Percentiles rank a stretch among this genome's conserved stretches.
phyloP scores from a whole-genome alignment of 2,113 vertebrate genomes.

The Mandrillus leucophaeus region DNA sequence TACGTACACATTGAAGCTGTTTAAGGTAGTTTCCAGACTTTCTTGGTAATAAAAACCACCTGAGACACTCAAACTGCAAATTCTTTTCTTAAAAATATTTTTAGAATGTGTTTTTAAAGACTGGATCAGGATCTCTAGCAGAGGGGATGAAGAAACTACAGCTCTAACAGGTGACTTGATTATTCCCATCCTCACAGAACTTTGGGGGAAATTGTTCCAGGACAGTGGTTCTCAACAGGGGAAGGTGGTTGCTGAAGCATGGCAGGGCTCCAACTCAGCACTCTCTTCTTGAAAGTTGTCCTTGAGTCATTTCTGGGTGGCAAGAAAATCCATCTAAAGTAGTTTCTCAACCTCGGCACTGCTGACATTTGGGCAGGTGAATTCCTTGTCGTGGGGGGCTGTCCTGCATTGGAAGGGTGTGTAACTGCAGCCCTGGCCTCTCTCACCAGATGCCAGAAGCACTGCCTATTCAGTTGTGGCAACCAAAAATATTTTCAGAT shows the following conservation, averaged over 20 bases:
- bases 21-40: not conserved
- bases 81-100: not conserved
- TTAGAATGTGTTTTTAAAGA: not conserved
- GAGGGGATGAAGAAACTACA: not conserved
- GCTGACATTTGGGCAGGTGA: not conserved
- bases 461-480: not conserved
- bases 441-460: not conserved
- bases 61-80: not conserved
- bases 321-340: not conserved
- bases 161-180: not conserved
- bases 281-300: not conserved
- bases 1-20: accelerated
- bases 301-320: not conserved
- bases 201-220: not conserved
- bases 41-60: not conserved
- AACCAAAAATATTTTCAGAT: not conserved
- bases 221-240: not conserved
- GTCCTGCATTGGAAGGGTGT: too few relatives aligned
- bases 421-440: not conserved
- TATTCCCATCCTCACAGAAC: not conserved
- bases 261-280: not conserved
- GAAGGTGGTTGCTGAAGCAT: not conserved
- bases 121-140: not conserved
- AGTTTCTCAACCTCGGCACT: not conserved
- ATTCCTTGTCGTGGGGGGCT: not conserved